Evolutionary conservation across 35 echinoderm and acorn worm genomes (phyloP).

Genomic region (Nesometra sesokonis): DNA sequence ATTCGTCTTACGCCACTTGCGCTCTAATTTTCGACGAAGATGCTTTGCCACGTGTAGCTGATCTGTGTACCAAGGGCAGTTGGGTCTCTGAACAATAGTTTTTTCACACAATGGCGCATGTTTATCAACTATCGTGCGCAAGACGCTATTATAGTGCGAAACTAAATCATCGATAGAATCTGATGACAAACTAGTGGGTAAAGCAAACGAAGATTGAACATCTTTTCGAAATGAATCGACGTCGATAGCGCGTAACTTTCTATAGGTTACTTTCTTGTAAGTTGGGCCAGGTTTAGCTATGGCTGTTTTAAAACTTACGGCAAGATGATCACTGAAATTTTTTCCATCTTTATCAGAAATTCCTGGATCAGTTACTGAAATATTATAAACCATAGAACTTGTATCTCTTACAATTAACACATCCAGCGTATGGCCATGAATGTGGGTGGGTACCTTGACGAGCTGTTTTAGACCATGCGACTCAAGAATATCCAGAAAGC

Average conservation of each 20-base stretch:
- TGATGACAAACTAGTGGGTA: too few species aligned
- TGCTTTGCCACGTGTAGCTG: neutral
- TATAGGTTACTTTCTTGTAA: neutral
- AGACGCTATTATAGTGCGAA: neutral
- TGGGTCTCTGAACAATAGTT: neutral
- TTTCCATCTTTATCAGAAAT: too few species aligned
- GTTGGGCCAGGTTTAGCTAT: too few species aligned
- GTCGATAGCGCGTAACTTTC: neutral
- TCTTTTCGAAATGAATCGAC: neutral
- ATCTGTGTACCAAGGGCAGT: conserved; percentile 9
- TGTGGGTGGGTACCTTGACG: conserved; percentile 7
- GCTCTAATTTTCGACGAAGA: neutral
- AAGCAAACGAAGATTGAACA: neutral
- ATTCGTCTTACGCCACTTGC: conserved; percentile 24
- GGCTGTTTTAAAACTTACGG: too few species aligned
- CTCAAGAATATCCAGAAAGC: neutral
- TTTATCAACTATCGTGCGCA: neutral
- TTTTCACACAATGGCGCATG: neutral
- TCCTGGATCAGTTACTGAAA: too few species aligned
- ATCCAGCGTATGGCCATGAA: conserved; percentile 21
- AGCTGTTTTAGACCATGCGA: conserved; percentile 10
- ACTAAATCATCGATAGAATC: neutral
- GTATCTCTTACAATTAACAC: neutral
- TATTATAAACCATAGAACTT: too few species aligned
- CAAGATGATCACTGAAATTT: too few species aligned